phyloP scores from a whole-genome alignment of 2,888 invertebrate genomes.

The Ennomos erosarius region DNA sequence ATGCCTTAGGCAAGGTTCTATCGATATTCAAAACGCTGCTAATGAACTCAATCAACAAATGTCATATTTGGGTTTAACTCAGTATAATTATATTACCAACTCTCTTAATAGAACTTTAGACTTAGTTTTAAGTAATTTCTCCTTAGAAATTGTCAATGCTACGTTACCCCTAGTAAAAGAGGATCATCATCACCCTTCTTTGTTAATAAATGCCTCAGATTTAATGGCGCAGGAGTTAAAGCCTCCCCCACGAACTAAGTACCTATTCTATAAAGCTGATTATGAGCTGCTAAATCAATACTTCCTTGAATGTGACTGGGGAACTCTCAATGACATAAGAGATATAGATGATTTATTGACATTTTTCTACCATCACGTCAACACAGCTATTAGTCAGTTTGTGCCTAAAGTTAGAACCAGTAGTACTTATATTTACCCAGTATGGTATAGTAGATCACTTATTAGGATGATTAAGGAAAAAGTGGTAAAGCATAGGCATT shows the following conservation, averaged over 20 bases:
- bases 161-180: not conserved
- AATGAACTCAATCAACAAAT: not conserved
- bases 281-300: no score
- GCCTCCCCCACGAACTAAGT: no score
- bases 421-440: conserved; percentile 3
- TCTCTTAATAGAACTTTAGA: conserved; percentile 6
- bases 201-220: not conserved
- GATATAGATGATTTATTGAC: not conserved
- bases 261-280: no score
- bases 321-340: not conserved
- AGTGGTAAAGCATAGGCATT: not conserved
- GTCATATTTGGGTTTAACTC: not conserved
- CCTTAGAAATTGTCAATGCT: not conserved
- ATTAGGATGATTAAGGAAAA: conserved; percentile 15
- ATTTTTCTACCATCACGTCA: not conserved
- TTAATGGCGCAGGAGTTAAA: no score
- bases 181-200: not conserved
- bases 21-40: conserved; percentile 10
- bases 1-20: conserved; percentile 4
- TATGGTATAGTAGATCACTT: conserved; percentile 10
- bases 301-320: no score
- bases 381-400: not conserved
- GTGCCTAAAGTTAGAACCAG: not conserved
- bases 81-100: conserved; percentile 7
- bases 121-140: conserved; percentile 5